Conservation (phyloP, 2,797 vertebrate species). For the Tapera naevia region DNA sequence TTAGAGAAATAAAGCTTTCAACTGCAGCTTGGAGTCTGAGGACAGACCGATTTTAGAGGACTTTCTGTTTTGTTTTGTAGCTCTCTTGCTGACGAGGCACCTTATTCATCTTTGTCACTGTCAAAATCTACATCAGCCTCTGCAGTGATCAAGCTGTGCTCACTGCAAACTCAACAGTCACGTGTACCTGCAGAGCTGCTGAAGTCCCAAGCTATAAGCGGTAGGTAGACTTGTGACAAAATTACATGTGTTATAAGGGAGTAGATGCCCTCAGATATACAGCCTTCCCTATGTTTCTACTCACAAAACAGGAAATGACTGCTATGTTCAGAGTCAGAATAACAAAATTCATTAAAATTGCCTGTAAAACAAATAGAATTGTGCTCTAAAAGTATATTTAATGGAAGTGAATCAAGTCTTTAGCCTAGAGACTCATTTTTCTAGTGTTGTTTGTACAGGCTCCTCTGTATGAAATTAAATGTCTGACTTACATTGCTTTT, state of each 20-base stretch:
- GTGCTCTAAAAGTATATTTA: background rate
- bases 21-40: background rate
- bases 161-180: background rate
- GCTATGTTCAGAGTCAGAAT: background rate
- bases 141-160: background rate
- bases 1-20: background rate
- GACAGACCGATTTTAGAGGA: background rate
- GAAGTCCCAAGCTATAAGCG: background rate
- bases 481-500: background rate
- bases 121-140: background rate
- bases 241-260: background rate
- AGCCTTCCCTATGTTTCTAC: background rate
- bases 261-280: background rate
- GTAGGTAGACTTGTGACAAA: background rate
- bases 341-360: background rate
- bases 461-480: background rate
- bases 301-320: background rate
- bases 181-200: background rate
- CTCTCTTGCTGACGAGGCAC: rapidly evolving
- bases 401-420: background rate
- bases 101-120: background rate
- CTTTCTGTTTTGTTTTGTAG: background rate
- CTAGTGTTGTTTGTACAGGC: rapidly evolving
- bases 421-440: background rate
- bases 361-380: background rate